phyloP scores from a whole-genome alignment of 2,888 invertebrate species.

The Theodoxus fluviatilis region DNA sequence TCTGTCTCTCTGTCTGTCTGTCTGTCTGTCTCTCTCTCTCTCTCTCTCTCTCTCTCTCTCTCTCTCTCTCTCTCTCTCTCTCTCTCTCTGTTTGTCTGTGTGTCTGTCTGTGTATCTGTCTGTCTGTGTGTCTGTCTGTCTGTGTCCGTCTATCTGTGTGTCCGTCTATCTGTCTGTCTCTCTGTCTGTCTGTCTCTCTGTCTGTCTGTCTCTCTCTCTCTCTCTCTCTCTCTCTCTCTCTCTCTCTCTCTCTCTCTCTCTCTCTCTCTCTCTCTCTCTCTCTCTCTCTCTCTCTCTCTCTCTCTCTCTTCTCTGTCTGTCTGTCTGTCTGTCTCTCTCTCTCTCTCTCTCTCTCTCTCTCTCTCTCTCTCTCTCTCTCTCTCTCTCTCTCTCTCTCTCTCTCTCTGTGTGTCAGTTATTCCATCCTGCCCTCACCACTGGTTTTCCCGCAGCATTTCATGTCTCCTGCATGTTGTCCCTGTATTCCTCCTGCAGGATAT shows the following conservation, averaged over 20 bases:
- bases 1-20: not conserved
- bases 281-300: not conserved
- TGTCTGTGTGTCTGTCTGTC: not conserved
- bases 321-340: no score
- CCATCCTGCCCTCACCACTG: no score
- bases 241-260: not conserved
- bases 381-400: no score
- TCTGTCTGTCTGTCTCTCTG: not conserved
- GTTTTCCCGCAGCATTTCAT: no score
- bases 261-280: not conserved
- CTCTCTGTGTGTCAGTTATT: no score
- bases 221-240: not conserved
- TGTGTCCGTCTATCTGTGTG: not conserved
- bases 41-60: not conserved
- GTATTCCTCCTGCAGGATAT: no score
- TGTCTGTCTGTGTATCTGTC: not conserved
- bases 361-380: no score
- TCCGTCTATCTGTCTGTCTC: not conserved
- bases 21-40: not conserved
- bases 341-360: no score
- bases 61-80: constrained; percentile 4
- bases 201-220: not conserved
- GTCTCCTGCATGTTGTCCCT: no score
- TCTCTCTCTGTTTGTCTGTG: not conserved
- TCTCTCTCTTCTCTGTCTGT: no score